Evolutionary conservation across 1,140 invertebrate genomes (phyloP), one percentile per base, ranked within the genome.

Genomic region (Heterodera schachtii): DNA sequence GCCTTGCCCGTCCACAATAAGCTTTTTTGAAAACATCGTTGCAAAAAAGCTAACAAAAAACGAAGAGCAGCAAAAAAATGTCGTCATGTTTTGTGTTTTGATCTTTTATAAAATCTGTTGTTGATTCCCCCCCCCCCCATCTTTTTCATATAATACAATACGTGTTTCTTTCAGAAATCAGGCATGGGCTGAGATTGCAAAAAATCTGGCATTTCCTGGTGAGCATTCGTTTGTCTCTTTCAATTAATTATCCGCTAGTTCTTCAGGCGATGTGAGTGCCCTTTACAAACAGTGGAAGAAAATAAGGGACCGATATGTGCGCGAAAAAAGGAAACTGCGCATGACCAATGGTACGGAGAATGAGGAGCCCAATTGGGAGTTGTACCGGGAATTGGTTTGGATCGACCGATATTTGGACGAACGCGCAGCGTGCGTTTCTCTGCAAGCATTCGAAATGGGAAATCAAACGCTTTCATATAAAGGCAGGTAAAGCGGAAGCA

Each of bases 261-360:
- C n/a, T 80, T 44, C 57, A 81, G 80, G 82, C 16, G 82, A 83
- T 79, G 71, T 86, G 31, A 83, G 75, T 46, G 84, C 81, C 0
- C 84, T 84, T 66, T 84, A 84, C 66, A 84, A 84, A 52, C 83
- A 84, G 66, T 84, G 83, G 83, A 84, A 84, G 60, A 84, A 84
- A 60, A 31, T 84, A 31, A 47, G 83, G 19, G 83, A 84, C 52
- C 43, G 83, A 8, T 84, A 83, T 78, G 83, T 84, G 8, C 70
- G 83, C 21, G 83, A 84, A 46, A 86, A 86, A 60, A 69, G 83
- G 44, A 84, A 85, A 79, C 64, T 85, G 47, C 73, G 83, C 21
- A 82, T 84, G 82, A 52, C 83, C 21, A 73, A 66, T 44, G 73
- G 71, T 13, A 41, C 60, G 11, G 66, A 31, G 13, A 66, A 82